Conservation (phyloP, 2,888 invertebrate species). For the Metopia argyrocephala region DNA sequence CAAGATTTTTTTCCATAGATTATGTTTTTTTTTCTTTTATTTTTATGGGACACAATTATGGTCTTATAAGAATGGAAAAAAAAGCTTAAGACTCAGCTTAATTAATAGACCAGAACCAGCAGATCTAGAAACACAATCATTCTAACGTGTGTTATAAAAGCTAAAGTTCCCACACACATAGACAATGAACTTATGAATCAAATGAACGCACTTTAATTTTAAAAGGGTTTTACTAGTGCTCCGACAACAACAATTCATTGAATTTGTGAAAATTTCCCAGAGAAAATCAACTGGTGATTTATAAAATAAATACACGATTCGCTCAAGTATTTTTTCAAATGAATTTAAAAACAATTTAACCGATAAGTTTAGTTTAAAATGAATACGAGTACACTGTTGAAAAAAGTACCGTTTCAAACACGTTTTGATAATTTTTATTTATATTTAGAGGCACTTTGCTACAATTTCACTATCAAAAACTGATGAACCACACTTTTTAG, state of each 20-base stretch:
- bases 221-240: slow-evolving; percentile 36
- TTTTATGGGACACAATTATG: slow-evolving; percentile 49
- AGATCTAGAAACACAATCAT: neutral
- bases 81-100: slow-evolving; percentile 43
- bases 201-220: slow-evolving; percentile 43
- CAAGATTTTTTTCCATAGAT: slow-evolving; percentile 61
- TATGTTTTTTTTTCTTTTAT: slow-evolving; percentile 11
- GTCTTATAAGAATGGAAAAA: slow-evolving; percentile 14
- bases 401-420: too few species aligned
- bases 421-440: too few species aligned
- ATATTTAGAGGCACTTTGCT: too few species aligned
- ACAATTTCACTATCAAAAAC: too few species aligned
- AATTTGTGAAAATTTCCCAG: slow-evolving; percentile 71
- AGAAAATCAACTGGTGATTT: slow-evolving; percentile 66
- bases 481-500: too few species aligned
- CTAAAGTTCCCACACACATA: slow-evolving; percentile 14
- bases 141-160: neutral
- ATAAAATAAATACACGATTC: slow-evolving; percentile 72
- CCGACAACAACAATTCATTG: slow-evolving; percentile 51
- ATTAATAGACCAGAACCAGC: slow-evolving; percentile 62
- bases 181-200: slow-evolving; percentile 11
- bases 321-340: slow-evolving; percentile 72
- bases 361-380: too few species aligned
- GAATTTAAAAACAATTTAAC: slow-evolving; percentile 65
- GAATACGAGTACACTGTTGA: slow-evolving; percentile 43